Conservation (phyloP, 1,140 invertebrate species). For the Cydia strobilella region DNA sequence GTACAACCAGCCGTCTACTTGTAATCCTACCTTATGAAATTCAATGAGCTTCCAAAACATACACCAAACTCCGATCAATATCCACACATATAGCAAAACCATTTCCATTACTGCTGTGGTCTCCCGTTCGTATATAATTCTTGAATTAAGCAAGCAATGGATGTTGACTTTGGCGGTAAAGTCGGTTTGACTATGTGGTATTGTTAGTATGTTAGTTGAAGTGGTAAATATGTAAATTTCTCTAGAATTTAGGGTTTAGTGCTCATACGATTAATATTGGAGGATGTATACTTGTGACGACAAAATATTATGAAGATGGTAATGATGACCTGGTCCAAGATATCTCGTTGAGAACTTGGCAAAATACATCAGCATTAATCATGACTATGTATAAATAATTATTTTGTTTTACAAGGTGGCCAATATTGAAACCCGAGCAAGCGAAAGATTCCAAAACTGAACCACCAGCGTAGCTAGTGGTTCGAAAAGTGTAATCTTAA, state of each 20-base stretch:
- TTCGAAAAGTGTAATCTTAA: too few relatives aligned
- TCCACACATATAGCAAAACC: not conserved
- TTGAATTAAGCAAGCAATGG: not conserved
- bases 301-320: too few relatives aligned
- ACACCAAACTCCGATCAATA: conserved; percentile 33
- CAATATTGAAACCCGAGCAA: too few relatives aligned
- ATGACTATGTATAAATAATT: too few relatives aligned
- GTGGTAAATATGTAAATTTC: conserved; percentile 24
- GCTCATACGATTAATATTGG: not conserved
- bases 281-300: not conserved
- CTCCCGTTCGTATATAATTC: not conserved
- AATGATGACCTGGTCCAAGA: too few relatives aligned
- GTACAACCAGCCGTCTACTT: not conserved
- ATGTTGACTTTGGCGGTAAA: not conserved
- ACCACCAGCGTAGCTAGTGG: too few relatives aligned
- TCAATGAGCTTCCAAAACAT: conserved; percentile 52
- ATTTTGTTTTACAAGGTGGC: too few relatives aligned
- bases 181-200: not conserved
- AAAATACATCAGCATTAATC: too few relatives aligned
- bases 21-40: conserved; percentile 49
- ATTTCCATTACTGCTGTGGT: not conserved
- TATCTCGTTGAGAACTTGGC: too few relatives aligned
- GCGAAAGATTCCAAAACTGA: too few relatives aligned
- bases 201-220: not conserved
- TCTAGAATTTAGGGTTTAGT: conserved; percentile 7